Conservation (phyloP, 2,113 vertebrate genomes). For the Onychostoma macrolepis region DNA sequence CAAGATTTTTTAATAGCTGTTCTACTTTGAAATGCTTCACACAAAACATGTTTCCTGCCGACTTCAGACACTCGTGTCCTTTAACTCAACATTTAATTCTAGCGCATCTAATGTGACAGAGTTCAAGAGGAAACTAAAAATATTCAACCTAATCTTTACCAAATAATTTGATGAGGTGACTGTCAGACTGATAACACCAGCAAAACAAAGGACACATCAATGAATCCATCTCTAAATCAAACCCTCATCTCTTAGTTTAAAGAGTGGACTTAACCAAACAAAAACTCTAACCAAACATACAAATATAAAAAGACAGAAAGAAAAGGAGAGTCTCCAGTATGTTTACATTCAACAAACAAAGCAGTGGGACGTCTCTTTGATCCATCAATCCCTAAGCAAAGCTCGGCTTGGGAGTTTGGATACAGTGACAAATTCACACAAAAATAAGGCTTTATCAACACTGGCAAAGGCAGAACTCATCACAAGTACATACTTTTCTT, state of each 20-base stretch:
- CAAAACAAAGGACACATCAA: constrained; percentile 12
- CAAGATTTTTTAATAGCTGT: background rate
- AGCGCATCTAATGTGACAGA: background rate
- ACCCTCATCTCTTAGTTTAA: background rate
- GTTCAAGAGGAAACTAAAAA: background rate
- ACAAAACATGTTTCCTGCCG: background rate
- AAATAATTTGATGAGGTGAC: background rate
- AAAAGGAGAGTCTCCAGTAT: constrained; percentile 37
- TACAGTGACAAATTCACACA: constrained; percentile 32
- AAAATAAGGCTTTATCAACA: constrained; percentile 74
- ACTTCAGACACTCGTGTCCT: background rate
- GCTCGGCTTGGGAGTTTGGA: constrained; percentile 66
- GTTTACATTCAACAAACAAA: constrained; percentile 74
- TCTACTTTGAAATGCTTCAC: background rate
- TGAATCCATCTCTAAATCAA: background rate
- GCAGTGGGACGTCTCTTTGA: constrained; percentile 70
- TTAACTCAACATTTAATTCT: background rate
- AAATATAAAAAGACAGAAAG: constrained; percentile 7
- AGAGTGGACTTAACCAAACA: background rate
- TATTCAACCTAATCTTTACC: background rate
- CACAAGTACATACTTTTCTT: constrained; percentile 71
- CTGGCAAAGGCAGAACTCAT: constrained; percentile 30
- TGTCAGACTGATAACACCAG: background rate
- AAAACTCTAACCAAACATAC: background rate
- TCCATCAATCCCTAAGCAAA: constrained; percentile 76